phyloP scores from a whole-genome alignment of 2,797 vertebrate species.

The Taenioides sp. region DNA sequence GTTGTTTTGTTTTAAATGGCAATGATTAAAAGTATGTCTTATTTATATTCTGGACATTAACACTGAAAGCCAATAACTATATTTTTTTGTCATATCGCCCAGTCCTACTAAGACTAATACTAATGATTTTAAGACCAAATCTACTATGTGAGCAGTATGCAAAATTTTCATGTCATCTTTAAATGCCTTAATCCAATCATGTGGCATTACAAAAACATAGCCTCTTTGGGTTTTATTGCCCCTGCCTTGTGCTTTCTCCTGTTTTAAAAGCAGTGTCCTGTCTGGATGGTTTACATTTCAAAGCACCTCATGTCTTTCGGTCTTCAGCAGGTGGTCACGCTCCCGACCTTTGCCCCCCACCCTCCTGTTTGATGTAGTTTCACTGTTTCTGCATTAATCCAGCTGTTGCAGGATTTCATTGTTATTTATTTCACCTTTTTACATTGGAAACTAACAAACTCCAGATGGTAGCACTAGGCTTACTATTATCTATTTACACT shows the following conservation, averaged over 20 bases:
- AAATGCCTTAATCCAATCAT: not conserved
- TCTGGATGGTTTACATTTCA: slow-evolving; percentile 57
- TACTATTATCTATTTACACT: not conserved
- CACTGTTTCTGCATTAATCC: slow-evolving; percentile 6
- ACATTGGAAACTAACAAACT: slow-evolving; percentile 17
- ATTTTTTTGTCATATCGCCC: too few species aligned
- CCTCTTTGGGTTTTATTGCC: not conserved
- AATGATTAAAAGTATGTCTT: not conserved
- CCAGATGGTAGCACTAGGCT: not conserved
- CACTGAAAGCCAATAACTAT: too few species aligned
- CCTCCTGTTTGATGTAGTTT: slow-evolving; percentile 24
- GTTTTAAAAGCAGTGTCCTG: slow-evolving; percentile 20
- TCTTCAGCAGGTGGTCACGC: slow-evolving; percentile 50
- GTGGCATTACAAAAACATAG: slow-evolving; percentile 3
- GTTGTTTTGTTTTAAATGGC: too few species aligned
- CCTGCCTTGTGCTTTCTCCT: slow-evolving; percentile 3
- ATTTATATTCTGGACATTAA: not conserved
- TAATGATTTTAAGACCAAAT: slow-evolving; percentile 32
- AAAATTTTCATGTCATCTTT: slow-evolving; percentile 5
- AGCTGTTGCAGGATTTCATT: slow-evolving; percentile 11
- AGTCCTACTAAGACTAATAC: slow-evolving; percentile 6
- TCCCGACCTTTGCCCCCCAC: slow-evolving; percentile 19
- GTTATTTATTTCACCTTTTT: slow-evolving; percentile 7
- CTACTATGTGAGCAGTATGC: not conserved
- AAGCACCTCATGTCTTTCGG: slow-evolving; percentile 42